phyloP scores from a whole-genome alignment of 2,888 invertebrate species.

The Dinocampus coccinellae region DNA sequence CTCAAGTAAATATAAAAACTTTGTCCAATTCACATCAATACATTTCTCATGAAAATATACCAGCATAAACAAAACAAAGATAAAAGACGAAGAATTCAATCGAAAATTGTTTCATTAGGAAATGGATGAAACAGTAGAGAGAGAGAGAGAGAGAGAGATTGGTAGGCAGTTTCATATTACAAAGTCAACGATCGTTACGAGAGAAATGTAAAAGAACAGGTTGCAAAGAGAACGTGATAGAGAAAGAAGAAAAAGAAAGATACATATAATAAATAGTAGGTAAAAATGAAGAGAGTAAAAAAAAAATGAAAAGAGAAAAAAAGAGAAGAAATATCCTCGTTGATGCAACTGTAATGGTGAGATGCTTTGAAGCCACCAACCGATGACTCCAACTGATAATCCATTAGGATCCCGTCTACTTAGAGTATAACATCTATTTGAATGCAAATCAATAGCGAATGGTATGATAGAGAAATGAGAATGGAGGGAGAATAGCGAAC shows the following conservation, averaged over 20 bases:
- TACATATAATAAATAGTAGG: too few relatives aligned
- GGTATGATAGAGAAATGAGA: conserved; percentile 37
- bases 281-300: conserved; percentile 33
- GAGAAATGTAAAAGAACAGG: conserved; percentile 26
- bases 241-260: too few relatives aligned
- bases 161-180: conserved; percentile 30
- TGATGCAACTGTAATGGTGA: not conserved
- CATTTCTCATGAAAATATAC: too few relatives aligned
- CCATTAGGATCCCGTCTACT: conserved; percentile 70
- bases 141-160: conserved; percentile 30
- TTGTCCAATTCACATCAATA: too few relatives aligned
- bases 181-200: conserved; percentile 8
- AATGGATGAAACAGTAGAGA: conserved; percentile 44
- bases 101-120: conserved; percentile 42
- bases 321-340: not conserved
- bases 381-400: conserved; percentile 70
- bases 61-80: not conserved
- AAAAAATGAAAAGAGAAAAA: not conserved
- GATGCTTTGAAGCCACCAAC: conserved; percentile 41
- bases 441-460: conserved; percentile 70
- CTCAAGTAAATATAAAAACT: too few relatives aligned
- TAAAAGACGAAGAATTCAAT: not conserved
- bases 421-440: conserved; percentile 70
- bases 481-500: conserved; percentile 60
- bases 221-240: not conserved